A percentile compares a stretch with the other conserved stretches of the same genome.
phyloP scores from a whole-genome alignment of 2,888 invertebrate species.

The Autographa pulchrina region DNA sequence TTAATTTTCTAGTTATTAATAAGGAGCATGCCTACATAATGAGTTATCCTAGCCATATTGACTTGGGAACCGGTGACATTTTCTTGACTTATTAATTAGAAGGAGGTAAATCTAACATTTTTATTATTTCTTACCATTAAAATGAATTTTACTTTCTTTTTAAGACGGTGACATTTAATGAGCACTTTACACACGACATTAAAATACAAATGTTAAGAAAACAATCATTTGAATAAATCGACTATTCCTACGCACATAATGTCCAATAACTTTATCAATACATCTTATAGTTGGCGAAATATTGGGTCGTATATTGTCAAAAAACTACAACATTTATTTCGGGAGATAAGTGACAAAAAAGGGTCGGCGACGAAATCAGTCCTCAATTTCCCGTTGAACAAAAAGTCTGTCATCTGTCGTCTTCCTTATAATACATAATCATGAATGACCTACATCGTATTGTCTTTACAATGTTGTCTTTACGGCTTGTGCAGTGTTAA shows the following conservation, averaged over 20 bases:
- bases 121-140: neutral
- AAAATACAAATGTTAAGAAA: too few relatives aligned
- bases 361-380: slow-evolving; percentile 5
- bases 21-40: neutral
- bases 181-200: neutral
- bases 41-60: neutral
- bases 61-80: neutral
- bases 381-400: neutral
- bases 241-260: too few relatives aligned
- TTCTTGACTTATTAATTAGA: neutral
- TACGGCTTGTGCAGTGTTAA: slow-evolving; percentile 23
- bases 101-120: neutral
- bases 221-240: too few relatives aligned
- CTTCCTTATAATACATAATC: slow-evolving; percentile 9
- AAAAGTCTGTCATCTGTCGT: neutral
- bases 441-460: slow-evolving; percentile 22
- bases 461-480: slow-evolving; percentile 30
- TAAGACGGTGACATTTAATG: neutral
- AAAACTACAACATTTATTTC: neutral
- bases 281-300: neutral
- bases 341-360: slow-evolving; percentile 5
- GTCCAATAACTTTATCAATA: neutral
- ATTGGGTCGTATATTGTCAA: slow-evolving; percentile 4
- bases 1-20: too few relatives aligned
- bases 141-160: neutral